phyloP scores from a whole-genome alignment of 2,113 vertebrate species.

The Dasyprocta punctata region DNA sequence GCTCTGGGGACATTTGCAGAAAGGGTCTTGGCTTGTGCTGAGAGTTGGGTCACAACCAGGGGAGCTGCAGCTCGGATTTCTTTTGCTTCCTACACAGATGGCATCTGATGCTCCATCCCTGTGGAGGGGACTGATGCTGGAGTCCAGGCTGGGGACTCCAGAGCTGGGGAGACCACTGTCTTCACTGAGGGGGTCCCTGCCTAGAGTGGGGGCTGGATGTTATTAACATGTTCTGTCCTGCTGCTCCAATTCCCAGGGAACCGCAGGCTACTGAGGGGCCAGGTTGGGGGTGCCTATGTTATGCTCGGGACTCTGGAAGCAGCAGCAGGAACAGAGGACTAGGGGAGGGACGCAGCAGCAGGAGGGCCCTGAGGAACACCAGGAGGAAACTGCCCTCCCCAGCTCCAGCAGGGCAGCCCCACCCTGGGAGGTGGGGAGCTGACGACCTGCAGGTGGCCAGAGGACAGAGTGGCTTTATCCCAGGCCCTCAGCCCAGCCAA shows the following conservation, averaged over 20 bases:
- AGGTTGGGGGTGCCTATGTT: slow-evolving; percentile 82
- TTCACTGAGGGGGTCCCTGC: background rate
- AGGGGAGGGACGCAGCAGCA: too few relatives aligned
- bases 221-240: background rate
- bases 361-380: slow-evolving; percentile 88
- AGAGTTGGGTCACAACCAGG: background rate
- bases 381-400: slow-evolving; percentile 85
- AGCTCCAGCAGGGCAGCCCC: background rate
- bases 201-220: background rate
- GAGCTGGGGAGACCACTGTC: background rate
- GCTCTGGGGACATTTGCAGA: background rate
- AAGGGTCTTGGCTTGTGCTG: background rate
- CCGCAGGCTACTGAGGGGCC: background rate
- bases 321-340: slow-evolving; percentile 84
- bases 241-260: background rate
- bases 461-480: background rate
- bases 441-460: too few relatives aligned
- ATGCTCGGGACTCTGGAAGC: slow-evolving; percentile 83
- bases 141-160: background rate
- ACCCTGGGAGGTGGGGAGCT: background rate
- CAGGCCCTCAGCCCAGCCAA: background rate
- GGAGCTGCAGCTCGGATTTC: background rate
- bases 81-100: background rate
- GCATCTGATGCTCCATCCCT: background rate
- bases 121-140: background rate